Evolutionary conservation across 2,113 vertebrate species (phyloP).

Genomic region (Rhadina sibilatrix): DNA sequence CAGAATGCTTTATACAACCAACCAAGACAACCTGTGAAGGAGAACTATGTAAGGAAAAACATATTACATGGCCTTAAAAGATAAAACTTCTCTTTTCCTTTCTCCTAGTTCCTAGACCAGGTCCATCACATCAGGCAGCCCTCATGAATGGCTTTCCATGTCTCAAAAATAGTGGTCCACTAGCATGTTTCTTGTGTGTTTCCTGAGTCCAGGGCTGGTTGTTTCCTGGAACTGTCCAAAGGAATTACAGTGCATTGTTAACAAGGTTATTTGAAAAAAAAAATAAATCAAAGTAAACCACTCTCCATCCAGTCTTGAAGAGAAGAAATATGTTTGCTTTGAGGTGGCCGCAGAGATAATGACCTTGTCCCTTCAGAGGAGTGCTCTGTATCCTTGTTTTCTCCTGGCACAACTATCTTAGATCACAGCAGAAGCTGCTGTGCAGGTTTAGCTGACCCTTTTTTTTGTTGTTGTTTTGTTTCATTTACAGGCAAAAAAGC

Average conservation of each 20-base stretch:
- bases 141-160: neutral
- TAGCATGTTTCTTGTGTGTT: neutral
- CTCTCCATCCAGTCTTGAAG: conserved; percentile 26
- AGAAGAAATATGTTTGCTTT: neutral
- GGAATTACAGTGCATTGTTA: conserved; percentile 11
- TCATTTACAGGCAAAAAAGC: neutral
- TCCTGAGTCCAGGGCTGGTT: conserved; percentile 33
- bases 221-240: conserved; percentile 19
- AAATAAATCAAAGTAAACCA: neutral
- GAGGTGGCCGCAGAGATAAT: neutral
- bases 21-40: neutral
- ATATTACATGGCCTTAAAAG: neutral
- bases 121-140: neutral
- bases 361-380: neutral
- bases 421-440: conserved; percentile 17
- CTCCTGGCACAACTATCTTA: neutral
- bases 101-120: conserved; percentile 33
- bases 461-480: neutral
- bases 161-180: conserved; percentile 46
- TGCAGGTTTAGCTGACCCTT: neutral
- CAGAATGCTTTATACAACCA: conserved; percentile 2
- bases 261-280: neutral
- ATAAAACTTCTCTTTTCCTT: neutral
- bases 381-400: neutral
- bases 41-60: neutral